These are phyloP conservation scores for Grammomys surdaster DNA, from an alignment of 2,113 vertebrate genomes.

Conservation along the genomic window DNA sequence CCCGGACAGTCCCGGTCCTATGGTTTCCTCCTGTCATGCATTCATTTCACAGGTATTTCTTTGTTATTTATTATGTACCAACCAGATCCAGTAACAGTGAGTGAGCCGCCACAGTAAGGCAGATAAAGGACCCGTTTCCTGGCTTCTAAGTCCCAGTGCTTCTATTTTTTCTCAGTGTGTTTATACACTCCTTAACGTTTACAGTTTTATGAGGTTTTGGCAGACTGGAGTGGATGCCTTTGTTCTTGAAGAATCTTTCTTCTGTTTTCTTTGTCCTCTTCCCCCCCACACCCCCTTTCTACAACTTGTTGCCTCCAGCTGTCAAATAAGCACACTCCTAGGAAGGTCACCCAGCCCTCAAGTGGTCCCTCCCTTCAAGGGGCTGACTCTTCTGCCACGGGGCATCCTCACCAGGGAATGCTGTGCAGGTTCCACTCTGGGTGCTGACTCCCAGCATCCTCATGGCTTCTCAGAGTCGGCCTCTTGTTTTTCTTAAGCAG, in stretches of 20 bases:
- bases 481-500: conserved; percentile 82
- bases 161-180: not conserved
- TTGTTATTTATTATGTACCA: not conserved
- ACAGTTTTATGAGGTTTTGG: not conserved
- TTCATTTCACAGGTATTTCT: not conserved
- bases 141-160: not conserved
- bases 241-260: not conserved
- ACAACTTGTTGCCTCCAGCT: conserved; percentile 24
- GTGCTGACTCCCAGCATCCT: not conserved
- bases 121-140: not conserved
- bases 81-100: not conserved
- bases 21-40: not conserved
- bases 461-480: conserved; percentile 48
- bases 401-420: conserved; percentile 60
- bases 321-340: conserved; percentile 70
- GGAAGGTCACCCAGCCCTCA: conserved; percentile 84
- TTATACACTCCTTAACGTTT: not conserved
- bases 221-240: not conserved
- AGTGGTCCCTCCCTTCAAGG: conserved; percentile 78
- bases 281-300: not conserved
- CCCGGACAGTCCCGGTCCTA: not conserved
- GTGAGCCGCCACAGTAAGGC: not conserved
- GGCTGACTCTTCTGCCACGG: conserved; percentile 80
- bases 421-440: not conserved
- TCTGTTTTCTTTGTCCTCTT: not conserved